Percentiles rank a stretch among this genome's conserved stretches.
Evolutionary conservation across 2,113 vertebrate genomes (phyloP).

Genomic region (Leptobrachium leishanense): DNA sequence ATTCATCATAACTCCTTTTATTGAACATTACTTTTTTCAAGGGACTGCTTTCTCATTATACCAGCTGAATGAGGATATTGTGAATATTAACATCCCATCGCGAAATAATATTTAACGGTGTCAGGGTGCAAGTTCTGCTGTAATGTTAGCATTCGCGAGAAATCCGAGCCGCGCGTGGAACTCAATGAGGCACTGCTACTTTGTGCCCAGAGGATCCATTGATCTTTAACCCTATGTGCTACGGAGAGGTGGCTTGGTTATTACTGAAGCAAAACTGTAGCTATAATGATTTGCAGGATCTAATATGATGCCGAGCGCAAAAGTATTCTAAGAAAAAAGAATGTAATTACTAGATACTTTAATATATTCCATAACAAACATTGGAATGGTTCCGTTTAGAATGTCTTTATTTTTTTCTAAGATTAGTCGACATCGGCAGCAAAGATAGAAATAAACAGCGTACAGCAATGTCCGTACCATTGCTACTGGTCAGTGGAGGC

Average conservation of each 20-base stretch:
- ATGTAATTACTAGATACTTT: too few species aligned
- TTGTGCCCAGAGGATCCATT: not conserved
- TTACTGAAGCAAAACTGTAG: too few species aligned
- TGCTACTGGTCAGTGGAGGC: too few species aligned
- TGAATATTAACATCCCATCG: not conserved
- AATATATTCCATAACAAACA: too few species aligned
- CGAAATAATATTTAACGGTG: not conserved
- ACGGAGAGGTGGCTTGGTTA: not conserved
- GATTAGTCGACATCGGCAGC: too few species aligned
- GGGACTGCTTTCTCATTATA: not conserved
- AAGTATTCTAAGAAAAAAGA: too few species aligned
- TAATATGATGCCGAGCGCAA: too few species aligned
- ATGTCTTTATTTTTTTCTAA: too few species aligned
- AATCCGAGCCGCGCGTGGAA: not conserved
- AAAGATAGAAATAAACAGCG: too few species aligned
- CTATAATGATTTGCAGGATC: too few species aligned
- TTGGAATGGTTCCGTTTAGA: too few species aligned
- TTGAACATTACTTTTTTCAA: not conserved
- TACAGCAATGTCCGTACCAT: too few species aligned
- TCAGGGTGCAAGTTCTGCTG: not conserved
- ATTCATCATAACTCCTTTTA: constrained; percentile 3
- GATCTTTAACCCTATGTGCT: not conserved
- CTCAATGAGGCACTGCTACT: not conserved
- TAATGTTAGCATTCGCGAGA: not conserved
- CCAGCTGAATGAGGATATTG: not conserved